Evolutionary conservation across 2,797 vertebrate genomes (phyloP).

Genomic region (Rhyacichthys aspro): DNA sequence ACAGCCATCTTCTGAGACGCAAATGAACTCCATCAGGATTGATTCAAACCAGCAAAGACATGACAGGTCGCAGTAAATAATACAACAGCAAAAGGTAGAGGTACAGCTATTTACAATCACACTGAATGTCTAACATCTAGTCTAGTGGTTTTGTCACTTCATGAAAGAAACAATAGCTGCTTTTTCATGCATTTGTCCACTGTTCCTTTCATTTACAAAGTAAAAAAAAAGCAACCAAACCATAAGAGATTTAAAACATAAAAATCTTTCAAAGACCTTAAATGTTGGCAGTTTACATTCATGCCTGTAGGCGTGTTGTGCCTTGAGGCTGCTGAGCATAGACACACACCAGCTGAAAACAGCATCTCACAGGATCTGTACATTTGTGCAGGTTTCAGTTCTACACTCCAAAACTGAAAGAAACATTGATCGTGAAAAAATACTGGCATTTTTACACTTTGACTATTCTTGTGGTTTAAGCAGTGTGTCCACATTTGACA

Average conservation of each 20-base stretch:
- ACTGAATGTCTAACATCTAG: slow-evolving; percentile 53
- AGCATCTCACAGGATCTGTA: slow-evolving; percentile 57
- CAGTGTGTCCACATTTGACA: slow-evolving; percentile 2
- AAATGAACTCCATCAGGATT: slow-evolving; percentile 59
- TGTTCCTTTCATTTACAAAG: slow-evolving; percentile 33
- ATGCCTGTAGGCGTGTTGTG: slow-evolving; percentile 53
- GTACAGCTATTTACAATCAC: slow-evolving; percentile 74
- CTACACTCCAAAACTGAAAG: slow-evolving; percentile 34
- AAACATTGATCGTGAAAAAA: slow-evolving; percentile 22
- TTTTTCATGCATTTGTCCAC: slow-evolving; percentile 27
- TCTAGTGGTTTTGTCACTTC: slow-evolving; percentile 49
- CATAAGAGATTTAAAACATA: slow-evolving; percentile 41
- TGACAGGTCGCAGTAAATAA: slow-evolving; percentile 63
- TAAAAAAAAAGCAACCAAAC: slow-evolving; percentile 50
- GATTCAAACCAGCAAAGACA: slow-evolving; percentile 54
- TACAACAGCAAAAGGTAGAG: slow-evolving; percentile 57
- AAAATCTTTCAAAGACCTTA: slow-evolving; percentile 44
- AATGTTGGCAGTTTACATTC: slow-evolving; percentile 75
- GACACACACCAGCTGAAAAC: slow-evolving; percentile 50
- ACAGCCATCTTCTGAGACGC: slow-evolving; percentile 76
- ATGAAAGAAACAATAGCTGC: slow-evolving; percentile 49
- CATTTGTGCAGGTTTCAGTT: slow-evolving; percentile 68
- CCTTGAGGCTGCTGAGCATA: slow-evolving; percentile 40
- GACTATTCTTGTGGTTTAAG: slow-evolving; percentile 13
- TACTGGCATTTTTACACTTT: slow-evolving; percentile 18